Evolutionary conservation across 2,888 invertebrate genomes (phyloP), one percentile per base, ranked within the genome.

Genomic region (Hyposoter dolosus): DNA sequence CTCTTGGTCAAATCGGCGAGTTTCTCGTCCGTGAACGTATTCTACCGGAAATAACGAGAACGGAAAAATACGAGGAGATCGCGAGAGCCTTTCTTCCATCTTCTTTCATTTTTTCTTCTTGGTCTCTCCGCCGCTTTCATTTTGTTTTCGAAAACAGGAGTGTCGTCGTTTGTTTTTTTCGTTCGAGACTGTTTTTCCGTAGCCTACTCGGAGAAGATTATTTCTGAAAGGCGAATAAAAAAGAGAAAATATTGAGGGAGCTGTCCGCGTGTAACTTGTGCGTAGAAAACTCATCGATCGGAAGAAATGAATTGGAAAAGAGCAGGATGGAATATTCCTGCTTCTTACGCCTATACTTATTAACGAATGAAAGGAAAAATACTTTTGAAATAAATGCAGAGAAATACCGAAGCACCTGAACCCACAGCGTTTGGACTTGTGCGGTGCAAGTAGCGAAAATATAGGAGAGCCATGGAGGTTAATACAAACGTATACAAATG

Each of bases 11-110:
- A 83, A 83, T 86, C 77, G 86, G 60, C 74, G 86, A 82, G 68
- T 81, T 86, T 83, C 75, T 75, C 83, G 83, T 81, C 80, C 74
- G 68, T 80, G 74, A 60, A 75, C 77, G 83, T 87, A 89, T 89
- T 89, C 88, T 72, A 84, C 88, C 87, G 89, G 89, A 89, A 89
- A 89, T 89, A 89, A 89, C 89, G 86, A 86, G 83, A 86, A 63
- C 77, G 83, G 78, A 68, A 78, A 83, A 83, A 86, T 72, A 86
- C 81, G 76, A 56, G 68, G 72, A 72, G 72, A 72, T 63, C 63
- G 76, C 28, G 50, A 66, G 68, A 17, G 56, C 74, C 72, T 72
- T 72, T 50, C 74, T 60, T 23, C 53, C 74, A 32, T 63, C 66
- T 53, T 28, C 32, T 17, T 66, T 15, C n/a, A 17, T 43, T 53